Percentiles rank a stretch among this genome's conserved stretches.
Conservation (phyloP, 2,797 vertebrate genomes). For the Ibycter americanus region DNA sequence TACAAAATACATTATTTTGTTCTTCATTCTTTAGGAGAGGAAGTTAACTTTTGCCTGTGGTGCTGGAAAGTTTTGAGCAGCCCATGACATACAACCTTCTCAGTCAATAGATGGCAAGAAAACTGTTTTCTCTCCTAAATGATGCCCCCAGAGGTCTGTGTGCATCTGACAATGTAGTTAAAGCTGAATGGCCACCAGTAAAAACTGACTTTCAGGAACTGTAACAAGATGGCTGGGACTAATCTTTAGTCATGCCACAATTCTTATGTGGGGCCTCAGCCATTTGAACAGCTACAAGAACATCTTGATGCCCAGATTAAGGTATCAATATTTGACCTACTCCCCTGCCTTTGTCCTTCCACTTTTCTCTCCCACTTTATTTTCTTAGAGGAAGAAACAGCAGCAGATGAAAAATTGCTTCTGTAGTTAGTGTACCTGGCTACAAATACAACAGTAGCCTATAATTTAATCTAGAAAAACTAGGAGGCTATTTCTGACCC, state of each 20-base stretch:
- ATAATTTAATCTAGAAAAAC: slow-evolving; percentile 59
- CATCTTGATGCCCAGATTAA: not conserved
- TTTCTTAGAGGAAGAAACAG: not conserved
- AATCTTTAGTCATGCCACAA: not conserved
- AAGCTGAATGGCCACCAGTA: not conserved
- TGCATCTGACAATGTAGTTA: not conserved
- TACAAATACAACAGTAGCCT: not conserved
- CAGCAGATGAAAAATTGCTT: not conserved
- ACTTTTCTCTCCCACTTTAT: not conserved
- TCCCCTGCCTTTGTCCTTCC: not conserved
- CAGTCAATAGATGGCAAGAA: not conserved
- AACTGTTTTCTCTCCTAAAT: not conserved
- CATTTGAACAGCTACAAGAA: not conserved
- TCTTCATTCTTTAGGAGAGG: not conserved
- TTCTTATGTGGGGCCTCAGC: not conserved
- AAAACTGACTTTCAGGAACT: not conserved
- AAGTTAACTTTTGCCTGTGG: not conserved
- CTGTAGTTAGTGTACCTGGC: not conserved
- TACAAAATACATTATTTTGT: not conserved
- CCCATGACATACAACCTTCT: not conserved
- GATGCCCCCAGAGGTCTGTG: not conserved
- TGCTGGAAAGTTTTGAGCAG: not conserved
- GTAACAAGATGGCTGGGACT: not conserved
- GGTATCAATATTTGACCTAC: not conserved
- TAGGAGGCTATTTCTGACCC: slow-evolving; percentile 15